Conservation (phyloP, 2,113 vertebrate genomes). For the Panthera uncia region DNA sequence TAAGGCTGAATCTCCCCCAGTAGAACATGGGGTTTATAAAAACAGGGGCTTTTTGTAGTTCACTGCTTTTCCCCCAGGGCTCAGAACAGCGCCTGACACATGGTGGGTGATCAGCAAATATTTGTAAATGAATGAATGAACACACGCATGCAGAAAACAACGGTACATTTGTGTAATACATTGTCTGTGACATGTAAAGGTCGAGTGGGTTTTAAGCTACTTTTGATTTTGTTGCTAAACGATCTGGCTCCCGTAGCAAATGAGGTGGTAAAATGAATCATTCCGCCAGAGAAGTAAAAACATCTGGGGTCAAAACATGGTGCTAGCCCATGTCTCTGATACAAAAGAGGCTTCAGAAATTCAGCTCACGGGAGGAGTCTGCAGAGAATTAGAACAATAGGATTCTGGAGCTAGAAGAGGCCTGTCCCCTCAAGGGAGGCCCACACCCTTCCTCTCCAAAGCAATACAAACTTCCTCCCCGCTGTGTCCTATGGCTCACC, state of each 20-base stretch:
- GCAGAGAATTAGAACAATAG: neutral
- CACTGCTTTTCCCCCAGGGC: neutral
- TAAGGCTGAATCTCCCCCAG: neutral
- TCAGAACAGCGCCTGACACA: neutral
- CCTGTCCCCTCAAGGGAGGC: neutral
- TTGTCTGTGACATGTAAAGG: neutral
- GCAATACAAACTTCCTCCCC: too few relatives aligned
- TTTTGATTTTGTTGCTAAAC: constrained; percentile 10
- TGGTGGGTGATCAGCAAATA: neutral
- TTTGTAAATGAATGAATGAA: neutral
- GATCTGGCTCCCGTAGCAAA: neutral
- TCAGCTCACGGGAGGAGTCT: neutral
- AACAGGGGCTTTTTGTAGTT: neutral
- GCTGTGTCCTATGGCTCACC: neutral
- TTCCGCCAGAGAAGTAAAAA: neutral
- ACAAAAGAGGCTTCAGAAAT: neutral
- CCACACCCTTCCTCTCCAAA: neutral
- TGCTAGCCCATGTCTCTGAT: neutral
- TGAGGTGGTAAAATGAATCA: neutral
- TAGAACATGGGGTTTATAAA: neutral
- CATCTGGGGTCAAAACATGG: neutral
- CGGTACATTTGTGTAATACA: neutral
- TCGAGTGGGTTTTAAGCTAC: neutral
- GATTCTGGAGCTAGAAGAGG: neutral
- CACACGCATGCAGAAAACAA: neutral